A percentile compares a stretch with the other conserved stretches of the same genome.
These are phyloP conservation scores for Diglossa brunneiventris DNA, from an alignment of 2,113 vertebrate species.

Conservation along the genomic window DNA sequence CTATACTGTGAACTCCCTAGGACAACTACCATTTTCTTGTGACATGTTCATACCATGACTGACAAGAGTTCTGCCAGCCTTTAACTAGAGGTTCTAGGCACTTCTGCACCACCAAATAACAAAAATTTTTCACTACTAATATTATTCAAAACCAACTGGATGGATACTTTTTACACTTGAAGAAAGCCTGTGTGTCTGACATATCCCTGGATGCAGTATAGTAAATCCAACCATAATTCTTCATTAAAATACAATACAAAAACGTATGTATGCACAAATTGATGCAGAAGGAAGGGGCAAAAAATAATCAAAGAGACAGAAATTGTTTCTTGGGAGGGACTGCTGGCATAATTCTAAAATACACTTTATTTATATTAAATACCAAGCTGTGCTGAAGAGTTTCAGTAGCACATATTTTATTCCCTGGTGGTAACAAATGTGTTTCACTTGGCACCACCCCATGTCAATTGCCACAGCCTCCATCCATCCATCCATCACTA, in stretches of 20 bases:
- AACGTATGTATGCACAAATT: not conserved
- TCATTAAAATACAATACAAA: not conserved
- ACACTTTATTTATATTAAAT: constrained; percentile 26
- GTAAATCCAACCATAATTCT: not conserved
- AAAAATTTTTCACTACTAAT: not conserved
- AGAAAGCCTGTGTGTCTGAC: not conserved
- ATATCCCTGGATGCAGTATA: not conserved
- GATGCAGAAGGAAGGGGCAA: not conserved
- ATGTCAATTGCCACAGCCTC: constrained; percentile 54
- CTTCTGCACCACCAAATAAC: not conserved
- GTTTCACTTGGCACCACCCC: constrained; percentile 60
- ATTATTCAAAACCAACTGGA: not conserved
- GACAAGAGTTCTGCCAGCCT: not conserved
- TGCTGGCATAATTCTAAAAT: constrained; percentile 28
- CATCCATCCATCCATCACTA: constrained; percentile 56
- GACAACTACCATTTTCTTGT: not conserved
- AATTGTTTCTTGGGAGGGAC: constrained; percentile 28
- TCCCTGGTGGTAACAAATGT: constrained; percentile 52
- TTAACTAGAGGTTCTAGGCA: not conserved
- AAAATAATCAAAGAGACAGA: not conserved
- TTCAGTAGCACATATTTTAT: constrained; percentile 63
- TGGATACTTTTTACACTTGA: not conserved
- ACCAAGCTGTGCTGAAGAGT: constrained; percentile 38
- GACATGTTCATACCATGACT: not conserved
- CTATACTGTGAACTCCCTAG: not conserved